These are phyloP conservation scores for Cephus spinipes DNA, from an alignment of 2,888 invertebrate genomes.

Conservation along the genomic window DNA sequence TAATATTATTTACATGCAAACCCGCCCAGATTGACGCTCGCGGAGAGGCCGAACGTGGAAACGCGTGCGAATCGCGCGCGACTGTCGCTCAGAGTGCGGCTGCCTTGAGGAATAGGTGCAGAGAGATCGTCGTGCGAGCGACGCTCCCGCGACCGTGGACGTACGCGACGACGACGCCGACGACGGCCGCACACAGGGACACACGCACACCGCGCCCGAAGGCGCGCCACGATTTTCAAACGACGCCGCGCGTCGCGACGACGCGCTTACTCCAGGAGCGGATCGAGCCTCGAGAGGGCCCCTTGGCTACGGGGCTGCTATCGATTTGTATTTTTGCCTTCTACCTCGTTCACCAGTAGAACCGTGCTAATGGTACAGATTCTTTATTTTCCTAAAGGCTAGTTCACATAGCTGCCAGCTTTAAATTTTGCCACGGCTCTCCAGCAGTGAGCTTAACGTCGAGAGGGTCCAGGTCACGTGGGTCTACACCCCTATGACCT, in stretches of 20 bases:
- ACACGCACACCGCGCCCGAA: slow-evolving; percentile 14
- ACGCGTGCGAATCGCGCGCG: slow-evolving; percentile 5
- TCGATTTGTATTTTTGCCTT: background rate
- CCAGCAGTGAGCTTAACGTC: background rate
- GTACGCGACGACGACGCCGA: slow-evolving; percentile 23
- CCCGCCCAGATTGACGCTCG: background rate
- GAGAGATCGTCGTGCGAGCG: slow-evolving; percentile 20
- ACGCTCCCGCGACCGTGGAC: slow-evolving; percentile 2
- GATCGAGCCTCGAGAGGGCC: background rate
- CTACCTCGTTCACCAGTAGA: background rate
- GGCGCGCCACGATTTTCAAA: slow-evolving; percentile 61
- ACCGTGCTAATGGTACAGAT: background rate
- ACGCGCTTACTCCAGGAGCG: background rate
- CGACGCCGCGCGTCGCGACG: background rate
- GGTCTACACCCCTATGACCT: background rate
- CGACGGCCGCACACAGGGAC: slow-evolving; percentile 5
- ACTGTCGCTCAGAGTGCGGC: slow-evolving; percentile 19
- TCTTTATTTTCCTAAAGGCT: background rate
- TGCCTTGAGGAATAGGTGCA: slow-evolving; percentile 27
- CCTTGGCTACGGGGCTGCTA: background rate
- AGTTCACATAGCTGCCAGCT: background rate
- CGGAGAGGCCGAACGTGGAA: background rate
- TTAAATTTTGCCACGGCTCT: background rate
- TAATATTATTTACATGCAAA: background rate
- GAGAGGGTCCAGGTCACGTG: background rate